Percentiles rank a stretch among this genome's conserved stretches.
Conservation (phyloP, 2,797 vertebrate species). For the Xerus rutilus region DNA sequence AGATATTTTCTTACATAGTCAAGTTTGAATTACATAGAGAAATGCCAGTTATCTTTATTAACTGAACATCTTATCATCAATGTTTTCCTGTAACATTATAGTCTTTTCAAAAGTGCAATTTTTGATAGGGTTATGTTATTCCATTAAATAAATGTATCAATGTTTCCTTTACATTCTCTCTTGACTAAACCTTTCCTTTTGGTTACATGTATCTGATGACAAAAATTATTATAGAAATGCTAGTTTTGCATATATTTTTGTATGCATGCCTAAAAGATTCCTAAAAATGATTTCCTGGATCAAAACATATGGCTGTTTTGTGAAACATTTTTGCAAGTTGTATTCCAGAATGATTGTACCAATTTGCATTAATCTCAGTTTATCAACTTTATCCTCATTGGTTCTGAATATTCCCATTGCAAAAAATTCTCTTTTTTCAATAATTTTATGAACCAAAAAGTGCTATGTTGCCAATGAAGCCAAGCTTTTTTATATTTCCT, state of each 20-base stretch:
- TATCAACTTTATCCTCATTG: background rate
- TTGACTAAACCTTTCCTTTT: conserved; percentile 26
- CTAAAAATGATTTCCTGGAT: background rate
- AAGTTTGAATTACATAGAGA: background rate
- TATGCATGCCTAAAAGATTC: background rate
- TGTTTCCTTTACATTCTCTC: background rate
- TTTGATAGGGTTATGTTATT: conserved; percentile 44
- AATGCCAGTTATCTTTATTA: conserved; percentile 14
- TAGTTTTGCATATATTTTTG: background rate
- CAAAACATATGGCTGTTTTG: conserved; percentile 5
- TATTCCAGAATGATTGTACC: background rate
- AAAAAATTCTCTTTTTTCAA: background rate
- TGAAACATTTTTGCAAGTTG: background rate
- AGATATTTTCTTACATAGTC: background rate
- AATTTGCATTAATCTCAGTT: background rate
- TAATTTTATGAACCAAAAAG: background rate
- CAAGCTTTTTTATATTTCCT: background rate
- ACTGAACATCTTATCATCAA: background rate
- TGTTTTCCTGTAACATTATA: background rate
- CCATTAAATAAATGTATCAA: background rate
- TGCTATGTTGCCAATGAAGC: background rate
- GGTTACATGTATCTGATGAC: background rate
- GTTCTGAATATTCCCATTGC: background rate
- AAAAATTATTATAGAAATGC: background rate
- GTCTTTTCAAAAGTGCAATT: conserved; percentile 23